Evolutionary conservation across 1,140 invertebrate species (phyloP).

Genomic region (Drosophila tropicalis): DNA sequence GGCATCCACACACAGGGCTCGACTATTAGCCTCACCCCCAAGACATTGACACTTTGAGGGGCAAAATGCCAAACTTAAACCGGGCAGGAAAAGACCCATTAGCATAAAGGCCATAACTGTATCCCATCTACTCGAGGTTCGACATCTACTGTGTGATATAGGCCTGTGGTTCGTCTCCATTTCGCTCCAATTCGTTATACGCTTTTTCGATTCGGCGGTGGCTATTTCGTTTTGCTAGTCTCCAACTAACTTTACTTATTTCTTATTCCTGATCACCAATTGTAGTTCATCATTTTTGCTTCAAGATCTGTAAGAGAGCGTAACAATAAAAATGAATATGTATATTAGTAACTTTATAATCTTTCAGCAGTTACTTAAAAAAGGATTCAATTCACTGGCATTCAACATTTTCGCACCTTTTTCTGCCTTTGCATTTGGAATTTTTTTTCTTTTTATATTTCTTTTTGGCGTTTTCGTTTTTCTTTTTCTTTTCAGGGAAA

Average conservation of each 20-base stretch:
- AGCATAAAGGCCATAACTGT: conserved; percentile 29
- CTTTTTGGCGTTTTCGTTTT: conserved; percentile 19
- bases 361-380: conserved; percentile 25
- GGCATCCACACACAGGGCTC: conserved; percentile 89
- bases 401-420: conserved; percentile 23
- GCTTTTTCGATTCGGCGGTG: not conserved
- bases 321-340: not conserved
- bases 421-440: no score
- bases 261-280: not conserved
- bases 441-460: no score
- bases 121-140: conserved; percentile 17
- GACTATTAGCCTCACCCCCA: conserved; percentile 87
- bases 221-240: not conserved
- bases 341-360: conserved; percentile 26
- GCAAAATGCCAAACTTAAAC: conserved; percentile 86
- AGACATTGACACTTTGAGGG: conserved; percentile 90
- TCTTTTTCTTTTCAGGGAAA: conserved; percentile 29
- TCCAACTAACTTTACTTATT: not conserved
- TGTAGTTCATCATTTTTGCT: conserved; percentile 4
- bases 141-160: conserved; percentile 42
- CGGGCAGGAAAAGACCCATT: conserved; percentile 43
- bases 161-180: not conserved
- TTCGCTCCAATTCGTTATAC: not conserved
- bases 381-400: conserved; percentile 1
- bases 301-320: not conserved